Evolutionary conservation across 2,888 invertebrate genomes (phyloP).

Genomic region (Nephrotoma guestfalica): DNA sequence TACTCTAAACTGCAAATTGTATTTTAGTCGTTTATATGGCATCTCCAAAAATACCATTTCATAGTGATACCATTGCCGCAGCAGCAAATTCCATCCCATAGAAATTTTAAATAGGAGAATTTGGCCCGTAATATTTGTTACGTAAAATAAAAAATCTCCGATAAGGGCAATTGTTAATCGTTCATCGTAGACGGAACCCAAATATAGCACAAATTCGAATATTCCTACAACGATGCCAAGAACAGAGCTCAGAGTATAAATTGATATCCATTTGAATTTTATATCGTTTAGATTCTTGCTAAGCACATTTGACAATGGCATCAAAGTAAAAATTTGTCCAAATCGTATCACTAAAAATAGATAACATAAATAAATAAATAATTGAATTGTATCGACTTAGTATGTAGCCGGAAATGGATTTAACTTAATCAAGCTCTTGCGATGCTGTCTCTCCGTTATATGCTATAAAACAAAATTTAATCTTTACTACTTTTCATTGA

Average conservation of each 20-base stretch:
- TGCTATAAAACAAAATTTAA: neutral
- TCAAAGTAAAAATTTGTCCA: neutral
- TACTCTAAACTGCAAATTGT: neutral
- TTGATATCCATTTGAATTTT: neutral
- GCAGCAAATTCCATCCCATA: neutral
- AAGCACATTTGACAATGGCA: neutral
- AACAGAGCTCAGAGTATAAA: neutral
- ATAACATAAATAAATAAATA: neutral
- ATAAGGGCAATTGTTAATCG: neutral
- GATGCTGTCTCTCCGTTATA: neutral
- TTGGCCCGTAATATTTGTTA: neutral
- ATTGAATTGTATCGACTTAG: neutral
- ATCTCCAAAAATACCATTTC: neutral
- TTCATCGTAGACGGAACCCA: neutral
- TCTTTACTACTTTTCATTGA: neutral
- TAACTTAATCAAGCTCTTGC: neutral
- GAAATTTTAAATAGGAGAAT: neutral
- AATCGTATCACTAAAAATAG: neutral
- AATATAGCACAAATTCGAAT: neutral
- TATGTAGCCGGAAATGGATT: neutral
- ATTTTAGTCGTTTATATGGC: neutral
- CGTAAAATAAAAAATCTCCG: neutral
- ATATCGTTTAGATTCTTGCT: neutral
- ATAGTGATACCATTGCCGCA: neutral
- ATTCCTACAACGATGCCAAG: neutral